Evolutionary conservation across 2,888 invertebrate species (phyloP), one percentile per base, ranked within the genome.

Genomic region (Cabera pusaria): DNA sequence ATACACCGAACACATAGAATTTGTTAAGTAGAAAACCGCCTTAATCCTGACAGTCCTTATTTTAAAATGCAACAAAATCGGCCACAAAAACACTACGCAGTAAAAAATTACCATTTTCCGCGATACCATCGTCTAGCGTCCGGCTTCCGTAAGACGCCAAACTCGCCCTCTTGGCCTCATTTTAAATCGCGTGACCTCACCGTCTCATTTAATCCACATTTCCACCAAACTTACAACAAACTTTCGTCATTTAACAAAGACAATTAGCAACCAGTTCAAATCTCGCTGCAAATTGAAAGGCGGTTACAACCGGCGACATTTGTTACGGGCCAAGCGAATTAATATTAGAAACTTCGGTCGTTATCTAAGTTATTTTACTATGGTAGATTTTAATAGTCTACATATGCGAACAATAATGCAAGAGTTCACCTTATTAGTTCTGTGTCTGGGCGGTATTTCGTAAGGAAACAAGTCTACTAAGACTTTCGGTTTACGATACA

Each of bases 191-290:
- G 72, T 83, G 80, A 72, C 78, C 74, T 49, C 42, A 65, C 64
- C 63, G 73, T 71, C 71, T 64, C 65, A 72, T 74, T 72, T 64
- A 62, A 51, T 63, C 64, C 59, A 59, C 49, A 72, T 72, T 77
- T 72, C 60, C 57, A 45, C 52, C 49, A 52, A 74, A 75, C 64
- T 74, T 71, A 49, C 34, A 50, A 63, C 46, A 64, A 75, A 80
- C 69, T 80, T 72, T 71, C 64, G 62, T 73, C 66, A 62, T 74
- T 65, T 77, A 72, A 59, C 65, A 55, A 8, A 64, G 62, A 74
- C 70, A 76, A 81, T 82, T 81, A 81, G 73, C 60, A 52, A 33
- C 42, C 35, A 35, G 29, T 48, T 44, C 40, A 47, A 52, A 45
- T 52, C 50, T 24, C 20, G 50, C 31, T 29, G 33, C 39, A 32